These are phyloP conservation scores for Hormiphora californensis DNA, from an alignment of 37 sponge, comb jelly and placozoan genomes.

Conservation along the genomic window DNA sequence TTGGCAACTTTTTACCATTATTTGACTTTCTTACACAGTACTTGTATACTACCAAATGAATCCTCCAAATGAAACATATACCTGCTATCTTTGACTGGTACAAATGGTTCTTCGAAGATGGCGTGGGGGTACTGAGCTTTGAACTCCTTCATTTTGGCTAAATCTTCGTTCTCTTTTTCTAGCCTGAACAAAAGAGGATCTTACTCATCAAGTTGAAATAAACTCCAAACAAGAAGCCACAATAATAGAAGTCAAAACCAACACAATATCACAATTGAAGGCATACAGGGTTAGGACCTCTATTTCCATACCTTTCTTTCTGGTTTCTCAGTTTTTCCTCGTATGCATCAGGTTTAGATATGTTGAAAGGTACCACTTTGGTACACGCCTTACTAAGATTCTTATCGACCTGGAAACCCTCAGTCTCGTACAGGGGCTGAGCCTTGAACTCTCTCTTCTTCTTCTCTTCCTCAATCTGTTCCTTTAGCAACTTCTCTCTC, in stretches of 20 bases:
- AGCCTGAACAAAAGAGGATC: too few relatives aligned
- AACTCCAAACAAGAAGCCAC: too few relatives aligned
- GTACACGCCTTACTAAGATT: conserved; percentile 17
- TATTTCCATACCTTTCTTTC: too few relatives aligned
- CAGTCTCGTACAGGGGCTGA: conserved; percentile 8
- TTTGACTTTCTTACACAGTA: too few relatives aligned
- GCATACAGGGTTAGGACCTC: too few relatives aligned
- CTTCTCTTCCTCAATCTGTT: conserved; percentile 14
- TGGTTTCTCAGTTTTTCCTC: not conserved
- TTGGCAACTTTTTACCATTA: too few relatives aligned
- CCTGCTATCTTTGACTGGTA: conserved; percentile 4
- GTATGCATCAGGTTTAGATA: conserved; percentile 29
- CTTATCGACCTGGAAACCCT: not conserved
- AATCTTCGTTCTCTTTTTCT: conserved; percentile 14
- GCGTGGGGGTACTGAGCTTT: conserved; percentile 34
- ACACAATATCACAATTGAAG: too few relatives aligned
- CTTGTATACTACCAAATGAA: too few relatives aligned
- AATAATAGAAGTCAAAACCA: too few relatives aligned
- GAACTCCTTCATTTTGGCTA: conserved; percentile 26
- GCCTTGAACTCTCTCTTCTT: conserved; percentile 45
- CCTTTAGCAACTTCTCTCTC: not conserved
- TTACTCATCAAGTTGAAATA: too few relatives aligned
- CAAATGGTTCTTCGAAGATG: conserved; percentile 23
- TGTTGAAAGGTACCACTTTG: conserved; percentile 8
- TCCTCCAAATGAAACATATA: too few relatives aligned